Percentiles rank a stretch among this genome's conserved stretches.
Evolutionary conservation across 2,888 invertebrate genomes (phyloP).

Genomic region (Mesochorus sp.): DNA sequence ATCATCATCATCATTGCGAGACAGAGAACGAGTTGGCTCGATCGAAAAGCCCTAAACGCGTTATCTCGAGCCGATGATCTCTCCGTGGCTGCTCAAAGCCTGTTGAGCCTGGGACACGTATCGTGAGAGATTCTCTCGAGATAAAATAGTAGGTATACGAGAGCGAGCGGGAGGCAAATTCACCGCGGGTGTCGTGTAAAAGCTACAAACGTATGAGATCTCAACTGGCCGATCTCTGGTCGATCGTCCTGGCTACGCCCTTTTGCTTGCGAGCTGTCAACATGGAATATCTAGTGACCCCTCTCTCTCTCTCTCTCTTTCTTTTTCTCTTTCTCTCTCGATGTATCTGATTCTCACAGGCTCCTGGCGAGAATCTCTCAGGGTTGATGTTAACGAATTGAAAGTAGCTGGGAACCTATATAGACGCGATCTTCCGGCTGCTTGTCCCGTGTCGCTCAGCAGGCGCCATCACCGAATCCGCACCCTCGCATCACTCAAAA

Average conservation of each 20-base stretch:
- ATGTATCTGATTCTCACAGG: conserved; percentile 41
- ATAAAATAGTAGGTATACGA: conserved; percentile 69
- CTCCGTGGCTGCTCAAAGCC: conserved; percentile 33
- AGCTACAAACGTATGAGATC: conserved; percentile 74
- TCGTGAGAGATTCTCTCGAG: conserved; percentile 67
- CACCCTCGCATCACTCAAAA: conserved; percentile 80
- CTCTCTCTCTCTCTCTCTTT: no score
- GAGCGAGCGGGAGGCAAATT: conserved; percentile 60
- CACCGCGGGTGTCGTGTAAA: conserved; percentile 65
- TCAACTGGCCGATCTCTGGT: conserved; percentile 76
- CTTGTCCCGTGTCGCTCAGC: conserved; percentile 78
- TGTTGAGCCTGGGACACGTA: conserved; percentile 55
- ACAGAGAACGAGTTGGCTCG: no score
- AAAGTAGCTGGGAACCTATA: conserved; percentile 58
- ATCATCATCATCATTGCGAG: no score
- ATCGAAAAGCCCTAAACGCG: conserved; percentile 67
- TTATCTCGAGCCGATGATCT: conserved; percentile 61
- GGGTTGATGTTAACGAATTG: conserved; percentile 41
- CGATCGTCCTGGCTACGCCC: conserved; percentile 53
- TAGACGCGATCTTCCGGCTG: conserved; percentile 66
- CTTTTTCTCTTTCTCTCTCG: conserved; percentile 21
- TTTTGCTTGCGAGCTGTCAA: neutral
- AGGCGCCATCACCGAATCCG: conserved; percentile 80
- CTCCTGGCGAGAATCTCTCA: conserved; percentile 42
- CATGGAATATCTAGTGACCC: conserved; percentile 35